These are phyloP conservation scores for Watsonalla binaria DNA, from an alignment of 2,888 invertebrate genomes.

Conservation along the genomic window DNA sequence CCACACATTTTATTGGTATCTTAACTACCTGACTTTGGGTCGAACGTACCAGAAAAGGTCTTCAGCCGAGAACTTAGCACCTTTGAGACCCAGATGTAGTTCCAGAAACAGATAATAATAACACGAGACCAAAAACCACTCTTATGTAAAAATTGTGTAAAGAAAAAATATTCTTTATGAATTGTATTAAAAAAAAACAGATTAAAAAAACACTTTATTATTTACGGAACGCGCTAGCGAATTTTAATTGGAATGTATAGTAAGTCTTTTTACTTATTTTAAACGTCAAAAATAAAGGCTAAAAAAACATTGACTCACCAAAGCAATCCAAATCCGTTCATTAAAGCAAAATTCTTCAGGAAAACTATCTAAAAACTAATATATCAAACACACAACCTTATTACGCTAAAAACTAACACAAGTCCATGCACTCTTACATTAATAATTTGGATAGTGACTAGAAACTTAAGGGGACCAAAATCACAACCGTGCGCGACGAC, in stretches of 20 bases:
- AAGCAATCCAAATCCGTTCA: conserved; percentile 75
- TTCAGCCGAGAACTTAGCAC: too few relatives aligned
- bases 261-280: background rate
- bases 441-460: conserved; percentile 74
- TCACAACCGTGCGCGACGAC: conserved; percentile 67
- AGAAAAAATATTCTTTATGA: too few relatives aligned
- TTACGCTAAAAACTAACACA: conserved; percentile 36
- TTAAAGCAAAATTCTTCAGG: conserved; percentile 48
- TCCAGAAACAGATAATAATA: too few relatives aligned
- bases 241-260: too few relatives aligned
- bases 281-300: conserved; percentile 18
- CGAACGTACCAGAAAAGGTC: background rate
- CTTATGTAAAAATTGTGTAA: too few relatives aligned
- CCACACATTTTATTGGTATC: background rate
- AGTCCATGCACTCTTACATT: conserved; percentile 37
- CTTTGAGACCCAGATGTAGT: too few relatives aligned
- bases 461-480: conserved; percentile 58
- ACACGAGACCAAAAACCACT: too few relatives aligned
- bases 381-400: conserved; percentile 38
- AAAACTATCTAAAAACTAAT: conserved; percentile 22
- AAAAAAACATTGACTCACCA: conserved; percentile 45
- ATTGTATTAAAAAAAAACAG: too few relatives aligned
- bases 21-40: conserved; percentile 1
- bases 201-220: too few relatives aligned
- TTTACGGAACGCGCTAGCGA: too few relatives aligned